A percentile compares a stretch with the other conserved stretches of the same genome.
phyloP scores from a whole-genome alignment of 1,140 invertebrate species.

The Pygmarrhopalites habei region DNA sequence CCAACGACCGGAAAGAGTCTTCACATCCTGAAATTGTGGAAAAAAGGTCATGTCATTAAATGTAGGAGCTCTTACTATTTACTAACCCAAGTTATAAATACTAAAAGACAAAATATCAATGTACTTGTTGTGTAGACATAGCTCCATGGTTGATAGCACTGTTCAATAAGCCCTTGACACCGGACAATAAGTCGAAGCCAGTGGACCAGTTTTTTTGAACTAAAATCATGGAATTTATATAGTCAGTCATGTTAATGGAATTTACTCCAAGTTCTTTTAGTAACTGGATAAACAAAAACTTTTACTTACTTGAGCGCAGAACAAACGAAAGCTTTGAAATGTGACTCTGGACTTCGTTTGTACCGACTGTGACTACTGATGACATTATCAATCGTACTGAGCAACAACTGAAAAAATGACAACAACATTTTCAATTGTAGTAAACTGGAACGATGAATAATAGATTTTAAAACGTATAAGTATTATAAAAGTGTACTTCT shows the following conservation, averaged over 20 bases:
- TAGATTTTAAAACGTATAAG: neutral
- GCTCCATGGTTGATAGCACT: constrained; percentile 89
- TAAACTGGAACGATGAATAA: neutral
- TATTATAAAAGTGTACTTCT: constrained; percentile 51
- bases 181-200: constrained; percentile 92
- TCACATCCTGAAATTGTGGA: constrained; percentile 69
- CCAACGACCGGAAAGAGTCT: constrained; percentile 83
- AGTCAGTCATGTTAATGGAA: neutral
- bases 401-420: constrained; percentile 57
- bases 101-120: no score
- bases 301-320: constrained; percentile 82
- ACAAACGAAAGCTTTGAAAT: constrained; percentile 97
- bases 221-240: constrained; percentile 48
- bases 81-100: no score
- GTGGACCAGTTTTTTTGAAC: constrained; percentile 76
- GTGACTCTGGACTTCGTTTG: constrained; percentile 88
- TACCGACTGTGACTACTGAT: constrained; percentile 82
- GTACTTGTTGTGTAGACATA: constrained; percentile 83
- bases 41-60: no score
- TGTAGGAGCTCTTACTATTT: no score
- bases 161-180: constrained; percentile 76
- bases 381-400: constrained; percentile 87
- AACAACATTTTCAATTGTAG: constrained; percentile 17
- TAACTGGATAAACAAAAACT: no score
- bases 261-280: no score